A percentile compares a stretch with the other conserved stretches of the same genome.
Conservation (phyloP, 2,888 invertebrate genomes). For the Cryptophagus acutangulus region DNA sequence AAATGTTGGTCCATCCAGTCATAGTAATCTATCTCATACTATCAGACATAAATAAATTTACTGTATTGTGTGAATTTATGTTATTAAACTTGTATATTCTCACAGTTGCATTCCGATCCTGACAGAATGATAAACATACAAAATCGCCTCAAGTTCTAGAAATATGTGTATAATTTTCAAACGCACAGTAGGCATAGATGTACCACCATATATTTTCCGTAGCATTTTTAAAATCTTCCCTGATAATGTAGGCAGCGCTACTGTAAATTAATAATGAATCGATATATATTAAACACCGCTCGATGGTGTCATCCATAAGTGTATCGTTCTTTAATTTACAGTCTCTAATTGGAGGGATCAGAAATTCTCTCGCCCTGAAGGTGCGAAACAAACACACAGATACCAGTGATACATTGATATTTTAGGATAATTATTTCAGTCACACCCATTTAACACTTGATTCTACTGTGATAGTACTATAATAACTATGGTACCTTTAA, state of each 20-base stretch:
- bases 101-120: slow-evolving; percentile 13
- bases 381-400: slow-evolving; percentile 40
- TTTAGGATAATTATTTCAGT: slow-evolving; percentile 48
- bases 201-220: slow-evolving; percentile 16
- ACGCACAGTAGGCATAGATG: slow-evolving; percentile 23
- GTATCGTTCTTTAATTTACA: slow-evolving; percentile 46
- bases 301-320: slow-evolving; percentile 34
- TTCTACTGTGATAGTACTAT: slow-evolving; percentile 37
- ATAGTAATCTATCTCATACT: too few relatives aligned
- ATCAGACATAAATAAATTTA: too few relatives aligned
- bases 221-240: slow-evolving; percentile 6
- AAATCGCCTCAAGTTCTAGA: slow-evolving; percentile 17
- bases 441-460: slow-evolving; percentile 46
- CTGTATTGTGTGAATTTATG: too few relatives aligned
- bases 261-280: slow-evolving; percentile 22
- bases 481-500: slow-evolving; percentile 30
- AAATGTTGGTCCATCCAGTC: too few relatives aligned
- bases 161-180: slow-evolving; percentile 23
- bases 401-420: slow-evolving; percentile 44
- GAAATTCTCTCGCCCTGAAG: slow-evolving; percentile 41
- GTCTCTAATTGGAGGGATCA: slow-evolving; percentile 47
- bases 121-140: slow-evolving; percentile 19
- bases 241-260: slow-evolving; percentile 1
- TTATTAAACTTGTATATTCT: too few relatives aligned
- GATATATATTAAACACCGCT: slow-evolving; percentile 24